Percentiles rank a stretch among this genome's conserved stretches.
Conservation (phyloP, 2,888 invertebrate genomes). For the Caenorhabditis becei region DNA sequence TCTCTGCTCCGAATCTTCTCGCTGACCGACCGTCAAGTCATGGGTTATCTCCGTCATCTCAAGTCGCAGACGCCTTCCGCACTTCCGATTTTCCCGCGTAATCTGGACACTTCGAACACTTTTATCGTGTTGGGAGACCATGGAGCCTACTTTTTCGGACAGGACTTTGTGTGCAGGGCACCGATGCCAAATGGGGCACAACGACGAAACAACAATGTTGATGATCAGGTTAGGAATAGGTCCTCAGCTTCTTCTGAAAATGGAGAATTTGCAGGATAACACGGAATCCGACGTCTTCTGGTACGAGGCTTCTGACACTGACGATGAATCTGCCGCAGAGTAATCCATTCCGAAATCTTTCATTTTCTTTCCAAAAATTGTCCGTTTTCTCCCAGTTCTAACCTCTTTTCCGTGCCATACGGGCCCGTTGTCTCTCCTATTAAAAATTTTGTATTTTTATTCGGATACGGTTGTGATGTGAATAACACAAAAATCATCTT, state of each 20-base stretch:
- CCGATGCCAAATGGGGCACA: slow-evolving; percentile 40
- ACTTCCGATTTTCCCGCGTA: slow-evolving; percentile 54
- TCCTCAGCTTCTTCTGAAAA: background rate
- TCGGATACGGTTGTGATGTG: slow-evolving; percentile 55
- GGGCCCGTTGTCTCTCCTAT: slow-evolving; percentile 17
- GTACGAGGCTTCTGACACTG: slow-evolving; percentile 62
- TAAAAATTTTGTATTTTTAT: background rate
- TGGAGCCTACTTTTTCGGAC: slow-evolving; percentile 54
- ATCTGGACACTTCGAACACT: slow-evolving; percentile 43
- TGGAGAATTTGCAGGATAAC: slow-evolving; percentile 5
- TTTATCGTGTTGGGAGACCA: slow-evolving; percentile 41
- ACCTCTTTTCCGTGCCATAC: slow-evolving; percentile 46
- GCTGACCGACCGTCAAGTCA: slow-evolving; percentile 57
- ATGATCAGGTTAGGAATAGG: slow-evolving; percentile 19
- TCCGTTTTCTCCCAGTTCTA: slow-evolving; percentile 5
- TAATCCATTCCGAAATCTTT: background rate
- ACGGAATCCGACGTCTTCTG: slow-evolving; percentile 47
- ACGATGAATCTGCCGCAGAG: slow-evolving; percentile 39
- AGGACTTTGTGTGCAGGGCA: slow-evolving; percentile 50
- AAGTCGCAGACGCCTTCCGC: slow-evolving; percentile 44
- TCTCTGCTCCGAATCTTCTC: slow-evolving; percentile 31
- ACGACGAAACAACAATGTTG: slow-evolving; percentile 2
- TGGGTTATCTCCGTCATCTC: slow-evolving; percentile 54
- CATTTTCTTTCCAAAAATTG: background rate
- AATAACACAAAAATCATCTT: slow-evolving; percentile 29